Evolutionary conservation across 2,113 vertebrate genomes (phyloP).

Genomic region (Corythoichthys intestinalis): DNA sequence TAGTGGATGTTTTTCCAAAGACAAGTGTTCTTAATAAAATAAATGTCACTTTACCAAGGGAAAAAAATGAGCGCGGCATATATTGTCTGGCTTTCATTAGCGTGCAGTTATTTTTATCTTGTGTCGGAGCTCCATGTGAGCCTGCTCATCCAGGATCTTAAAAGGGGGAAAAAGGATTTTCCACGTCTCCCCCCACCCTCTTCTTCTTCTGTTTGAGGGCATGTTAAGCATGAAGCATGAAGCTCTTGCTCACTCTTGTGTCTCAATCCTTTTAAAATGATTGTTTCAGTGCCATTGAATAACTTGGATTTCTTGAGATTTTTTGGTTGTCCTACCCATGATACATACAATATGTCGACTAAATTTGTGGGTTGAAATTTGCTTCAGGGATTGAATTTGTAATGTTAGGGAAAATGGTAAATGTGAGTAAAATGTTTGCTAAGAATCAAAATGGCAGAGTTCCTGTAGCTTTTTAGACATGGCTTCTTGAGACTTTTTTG

Average conservation of each 20-base stretch:
- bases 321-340: no score
- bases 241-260: conserved; percentile 26
- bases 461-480: no score
- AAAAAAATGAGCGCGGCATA: background rate
- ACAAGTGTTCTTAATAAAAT: background rate
- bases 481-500: no score
- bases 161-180: conserved; percentile 44
- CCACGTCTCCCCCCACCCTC: conserved; percentile 36
- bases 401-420: no score
- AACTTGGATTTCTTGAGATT: no score
- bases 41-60: background rate
- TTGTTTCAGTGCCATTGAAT: no score
- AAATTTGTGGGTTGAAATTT: no score
- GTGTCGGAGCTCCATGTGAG: conserved; percentile 67
- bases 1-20: background rate
- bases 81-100: conserved; percentile 16
- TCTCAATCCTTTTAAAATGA: no score
- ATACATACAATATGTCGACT: no score
- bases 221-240: background rate
- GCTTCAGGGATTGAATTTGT: no score
- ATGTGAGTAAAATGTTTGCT: no score
- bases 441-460: no score
- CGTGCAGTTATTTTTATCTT: conserved; percentile 36
- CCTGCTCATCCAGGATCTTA: conserved; percentile 79
- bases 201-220: conserved; percentile 23